phyloP scores from a whole-genome alignment of 2,797 vertebrate genomes.

The Lepilemur ruficaudatus region DNA sequence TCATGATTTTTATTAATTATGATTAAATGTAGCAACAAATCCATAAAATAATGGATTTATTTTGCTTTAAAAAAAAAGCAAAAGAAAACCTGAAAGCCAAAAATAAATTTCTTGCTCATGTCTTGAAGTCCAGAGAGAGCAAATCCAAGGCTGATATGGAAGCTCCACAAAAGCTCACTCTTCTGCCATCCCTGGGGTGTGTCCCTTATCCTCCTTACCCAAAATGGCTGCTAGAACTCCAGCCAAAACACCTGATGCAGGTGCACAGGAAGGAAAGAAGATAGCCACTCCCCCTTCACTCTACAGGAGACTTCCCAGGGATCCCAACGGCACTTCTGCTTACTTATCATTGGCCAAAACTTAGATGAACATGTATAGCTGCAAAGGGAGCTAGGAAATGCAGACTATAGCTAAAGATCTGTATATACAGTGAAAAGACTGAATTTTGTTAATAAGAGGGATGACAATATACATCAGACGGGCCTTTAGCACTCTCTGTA shows the following conservation, averaged over 20 bases:
- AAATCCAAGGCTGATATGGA: not conserved
- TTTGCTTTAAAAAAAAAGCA: no score
- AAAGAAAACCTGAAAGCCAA: not conserved
- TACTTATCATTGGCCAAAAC: not conserved
- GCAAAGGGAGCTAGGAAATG: not conserved
- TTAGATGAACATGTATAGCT: not conserved
- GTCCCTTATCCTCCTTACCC: not conserved
- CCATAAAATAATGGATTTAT: not conserved
- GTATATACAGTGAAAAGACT: not conserved
- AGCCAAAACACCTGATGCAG: not conserved
- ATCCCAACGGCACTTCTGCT: not conserved
- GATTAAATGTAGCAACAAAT: not conserved
- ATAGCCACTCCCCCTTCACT: fast-evolving
- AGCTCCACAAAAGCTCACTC: not conserved
- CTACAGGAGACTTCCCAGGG: not conserved
- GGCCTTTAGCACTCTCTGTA: not conserved
- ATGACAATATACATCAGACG: not conserved
- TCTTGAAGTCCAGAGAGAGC: not conserved
- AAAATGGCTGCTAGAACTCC: not conserved
- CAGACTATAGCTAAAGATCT: not conserved
- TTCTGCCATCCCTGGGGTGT: not conserved
- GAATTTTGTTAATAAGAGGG: constrained; percentile 9
- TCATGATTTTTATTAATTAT: constrained; percentile 45
- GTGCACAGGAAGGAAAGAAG: not conserved
- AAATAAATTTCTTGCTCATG: not conserved